These are phyloP conservation scores for Coluber constrictor DNA, from an alignment of 2,797 vertebrate species.

Conservation along the genomic window DNA sequence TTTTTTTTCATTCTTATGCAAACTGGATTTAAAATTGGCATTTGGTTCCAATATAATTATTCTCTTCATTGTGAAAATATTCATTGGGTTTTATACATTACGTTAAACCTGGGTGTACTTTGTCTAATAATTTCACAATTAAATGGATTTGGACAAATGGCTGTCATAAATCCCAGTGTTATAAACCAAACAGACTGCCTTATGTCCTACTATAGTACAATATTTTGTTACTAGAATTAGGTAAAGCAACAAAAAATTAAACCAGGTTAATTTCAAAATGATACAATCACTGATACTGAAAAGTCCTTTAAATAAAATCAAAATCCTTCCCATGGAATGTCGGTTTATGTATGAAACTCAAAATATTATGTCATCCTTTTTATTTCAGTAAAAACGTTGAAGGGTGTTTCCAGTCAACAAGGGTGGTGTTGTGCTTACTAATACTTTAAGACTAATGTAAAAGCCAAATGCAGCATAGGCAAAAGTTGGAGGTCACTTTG, in stretches of 20 bases:
- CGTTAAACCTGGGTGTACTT: neutral
- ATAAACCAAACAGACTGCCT: neutral
- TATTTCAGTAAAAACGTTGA: constrained; percentile 65
- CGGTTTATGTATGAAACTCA: constrained; percentile 53
- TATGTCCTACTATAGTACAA: neutral
- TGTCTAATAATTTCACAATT: neutral
- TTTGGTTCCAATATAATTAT: neutral
- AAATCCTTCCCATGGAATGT: constrained; percentile 44
- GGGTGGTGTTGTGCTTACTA: constrained; percentile 70
- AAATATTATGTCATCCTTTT: constrained; percentile 57
- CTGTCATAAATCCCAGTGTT: neutral
- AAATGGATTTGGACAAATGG: neutral
- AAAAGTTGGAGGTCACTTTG: constrained; percentile 65
- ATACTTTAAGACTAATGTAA: constrained; percentile 50
- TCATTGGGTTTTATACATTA: neutral
- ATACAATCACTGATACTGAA: constrained; percentile 5
- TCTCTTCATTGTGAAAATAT: neutral
- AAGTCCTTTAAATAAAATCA: constrained; percentile 16
- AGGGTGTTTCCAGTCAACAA: constrained; percentile 75
- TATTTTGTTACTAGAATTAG: neutral
- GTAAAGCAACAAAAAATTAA: constrained; percentile 19
- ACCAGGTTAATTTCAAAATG: constrained; percentile 11
- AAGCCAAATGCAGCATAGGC: constrained; percentile 58
- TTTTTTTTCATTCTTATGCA: neutral
- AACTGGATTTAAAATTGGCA: neutral